These are phyloP conservation scores for Fregata magnificens DNA, from an alignment of 2,113 vertebrate species.

Conservation along the genomic window DNA sequence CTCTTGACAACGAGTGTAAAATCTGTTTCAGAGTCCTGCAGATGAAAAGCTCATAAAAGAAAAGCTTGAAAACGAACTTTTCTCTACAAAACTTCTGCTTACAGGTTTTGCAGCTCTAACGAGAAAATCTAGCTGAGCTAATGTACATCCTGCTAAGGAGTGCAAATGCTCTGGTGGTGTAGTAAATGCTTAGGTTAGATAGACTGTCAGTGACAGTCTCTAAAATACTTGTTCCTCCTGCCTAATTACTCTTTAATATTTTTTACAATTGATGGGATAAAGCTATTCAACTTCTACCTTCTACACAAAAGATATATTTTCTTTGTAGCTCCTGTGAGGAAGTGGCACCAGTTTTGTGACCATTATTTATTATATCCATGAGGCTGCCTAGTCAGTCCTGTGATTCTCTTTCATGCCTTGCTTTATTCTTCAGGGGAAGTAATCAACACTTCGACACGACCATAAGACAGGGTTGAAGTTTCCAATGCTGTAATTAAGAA, in stretches of 20 bases:
- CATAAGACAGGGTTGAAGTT: neutral
- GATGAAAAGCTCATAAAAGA: neutral
- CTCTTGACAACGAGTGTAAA: neutral
- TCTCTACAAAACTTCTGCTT: neutral
- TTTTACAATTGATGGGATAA: neutral
- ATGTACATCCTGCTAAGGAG: neutral
- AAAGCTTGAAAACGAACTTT: neutral
- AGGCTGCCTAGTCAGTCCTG: neutral
- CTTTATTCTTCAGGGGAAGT: neutral
- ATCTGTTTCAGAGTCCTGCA: neutral
- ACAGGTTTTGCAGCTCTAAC: neutral
- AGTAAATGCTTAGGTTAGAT: neutral
- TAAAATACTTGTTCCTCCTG: neutral
- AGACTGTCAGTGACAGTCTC: neutral
- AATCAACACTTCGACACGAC: neutral
- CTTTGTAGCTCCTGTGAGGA: neutral
- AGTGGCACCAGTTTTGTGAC: neutral
- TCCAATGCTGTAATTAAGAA: neutral
- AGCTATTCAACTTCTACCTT: neutral
- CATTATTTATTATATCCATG: neutral
- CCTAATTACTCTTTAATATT: neutral
- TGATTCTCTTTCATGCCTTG: neutral
- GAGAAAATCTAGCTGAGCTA: neutral
- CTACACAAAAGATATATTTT: neutral
- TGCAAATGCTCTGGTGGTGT: neutral